These are phyloP conservation scores for Orientallactaga sibirica DNA, from an alignment of 2,797 vertebrate species.

Conservation along the genomic window DNA sequence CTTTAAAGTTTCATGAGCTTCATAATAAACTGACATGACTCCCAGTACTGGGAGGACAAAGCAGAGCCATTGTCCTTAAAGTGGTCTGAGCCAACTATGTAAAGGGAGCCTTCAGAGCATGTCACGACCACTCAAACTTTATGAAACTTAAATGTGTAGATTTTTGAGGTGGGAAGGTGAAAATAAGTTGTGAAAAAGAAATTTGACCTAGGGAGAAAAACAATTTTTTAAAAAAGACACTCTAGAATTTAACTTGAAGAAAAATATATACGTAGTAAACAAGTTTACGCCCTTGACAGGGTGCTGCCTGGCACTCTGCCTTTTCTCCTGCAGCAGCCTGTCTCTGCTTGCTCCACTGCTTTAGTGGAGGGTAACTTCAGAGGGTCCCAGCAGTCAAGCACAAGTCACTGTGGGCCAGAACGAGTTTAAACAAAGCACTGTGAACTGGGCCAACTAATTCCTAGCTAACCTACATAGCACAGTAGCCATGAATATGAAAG, in stretches of 20 bases:
- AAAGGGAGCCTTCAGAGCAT: background rate
- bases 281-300: conserved; percentile 10
- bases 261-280: conserved; percentile 1
- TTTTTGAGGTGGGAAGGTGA: conserved; percentile 38
- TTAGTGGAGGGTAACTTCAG: background rate
- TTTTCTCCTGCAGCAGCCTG: conserved; percentile 16
- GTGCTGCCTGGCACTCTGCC: conserved; percentile 37
- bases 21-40: conserved; percentile 32
- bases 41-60: background rate
- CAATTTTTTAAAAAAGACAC: background rate
- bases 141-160: background rate
- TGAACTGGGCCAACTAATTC: background rate
- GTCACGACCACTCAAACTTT: background rate
- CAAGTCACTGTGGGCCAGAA: background rate
- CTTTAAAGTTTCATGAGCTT: conserved; percentile 11
- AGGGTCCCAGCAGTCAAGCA: background rate
- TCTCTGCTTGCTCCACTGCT: conserved; percentile 17
- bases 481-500: fast-evolving
- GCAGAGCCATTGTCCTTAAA: conserved; percentile 19
- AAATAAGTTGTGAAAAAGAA: conserved; percentile 58
- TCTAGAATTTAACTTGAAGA: conserved; percentile 61
- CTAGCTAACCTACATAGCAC: background rate
- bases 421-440: background rate
- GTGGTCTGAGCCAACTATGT: conserved; percentile 1
- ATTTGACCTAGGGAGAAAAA: conserved; percentile 47